phyloP scores from a whole-genome alignment of 2,113 vertebrate species.

The Marmota monax region DNA sequence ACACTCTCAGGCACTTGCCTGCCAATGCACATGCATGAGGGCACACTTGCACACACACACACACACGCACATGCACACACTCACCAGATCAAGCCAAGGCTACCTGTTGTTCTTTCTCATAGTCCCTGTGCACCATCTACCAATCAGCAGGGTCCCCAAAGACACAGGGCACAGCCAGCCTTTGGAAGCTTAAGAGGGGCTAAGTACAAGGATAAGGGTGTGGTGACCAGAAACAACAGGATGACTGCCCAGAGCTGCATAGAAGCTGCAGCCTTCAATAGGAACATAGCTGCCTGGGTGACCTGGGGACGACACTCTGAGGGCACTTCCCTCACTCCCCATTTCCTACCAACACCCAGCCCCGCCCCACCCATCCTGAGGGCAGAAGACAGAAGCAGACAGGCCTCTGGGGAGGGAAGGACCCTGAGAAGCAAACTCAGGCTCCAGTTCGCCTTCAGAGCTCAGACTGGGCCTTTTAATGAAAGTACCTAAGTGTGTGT shows the following conservation, averaged over 20 bases:
- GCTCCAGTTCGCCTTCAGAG: neutral
- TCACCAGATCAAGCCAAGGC: neutral
- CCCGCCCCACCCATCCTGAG: neutral
- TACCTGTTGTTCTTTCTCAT: neutral
- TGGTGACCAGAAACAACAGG: neutral
- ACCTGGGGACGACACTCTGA: neutral
- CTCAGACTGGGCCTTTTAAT: neutral
- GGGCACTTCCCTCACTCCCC: neutral
- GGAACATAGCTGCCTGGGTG: neutral
- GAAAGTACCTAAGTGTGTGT: neutral
- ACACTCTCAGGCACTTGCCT: no score
- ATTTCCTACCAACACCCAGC: neutral
- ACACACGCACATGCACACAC: neutral
- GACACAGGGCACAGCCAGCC: neutral
- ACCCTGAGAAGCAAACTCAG: neutral
- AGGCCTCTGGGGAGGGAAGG: neutral
- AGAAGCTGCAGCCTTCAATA: neutral
- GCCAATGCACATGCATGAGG: no score
- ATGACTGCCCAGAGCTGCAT: neutral
- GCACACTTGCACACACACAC: no score
- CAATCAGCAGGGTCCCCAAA: neutral
- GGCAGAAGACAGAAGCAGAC: neutral
- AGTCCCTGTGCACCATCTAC: neutral
- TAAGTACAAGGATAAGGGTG: neutral
- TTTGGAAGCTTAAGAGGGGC: neutral